Conservation (phyloP, 2,797 vertebrate genomes). For the Bufotes viridis region DNA sequence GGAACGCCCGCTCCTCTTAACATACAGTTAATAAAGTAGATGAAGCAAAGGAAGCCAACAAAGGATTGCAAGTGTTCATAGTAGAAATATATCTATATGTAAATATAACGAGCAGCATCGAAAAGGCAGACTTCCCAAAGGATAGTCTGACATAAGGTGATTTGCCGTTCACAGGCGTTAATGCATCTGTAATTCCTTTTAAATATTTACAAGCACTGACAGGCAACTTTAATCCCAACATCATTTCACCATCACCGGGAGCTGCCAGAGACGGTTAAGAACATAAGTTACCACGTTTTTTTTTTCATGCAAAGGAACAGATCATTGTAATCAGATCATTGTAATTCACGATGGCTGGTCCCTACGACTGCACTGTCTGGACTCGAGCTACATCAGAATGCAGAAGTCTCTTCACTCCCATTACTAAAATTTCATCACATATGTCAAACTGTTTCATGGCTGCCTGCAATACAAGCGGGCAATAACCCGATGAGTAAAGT, state of each 20-base stretch:
- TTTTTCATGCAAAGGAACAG: constrained; percentile 63
- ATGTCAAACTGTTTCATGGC: constrained; percentile 57
- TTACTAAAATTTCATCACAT: constrained; percentile 47
- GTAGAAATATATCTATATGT: constrained; percentile 14
- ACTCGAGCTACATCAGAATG: constrained; percentile 62
- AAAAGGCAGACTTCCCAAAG: neutral
- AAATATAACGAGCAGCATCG: constrained; percentile 13
- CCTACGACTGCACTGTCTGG: constrained; percentile 64
- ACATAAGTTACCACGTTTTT: constrained; percentile 63
- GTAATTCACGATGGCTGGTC: constrained; percentile 65
- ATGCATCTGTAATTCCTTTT: constrained; percentile 67
- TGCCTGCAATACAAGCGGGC: constrained; percentile 66
- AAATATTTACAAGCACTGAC: constrained; percentile 69
- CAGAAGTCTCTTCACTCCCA: constrained; percentile 65
- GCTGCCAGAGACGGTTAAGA: constrained; percentile 66
- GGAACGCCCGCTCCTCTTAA: neutral
- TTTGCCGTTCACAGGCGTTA: constrained; percentile 60
- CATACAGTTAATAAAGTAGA: neutral
- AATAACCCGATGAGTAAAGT: constrained; percentile 60
- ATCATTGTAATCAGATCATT: constrained; percentile 67
- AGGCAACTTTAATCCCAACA: constrained; percentile 40
- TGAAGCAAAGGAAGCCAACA: neutral
- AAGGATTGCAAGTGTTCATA: neutral
- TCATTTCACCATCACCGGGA: constrained; percentile 63
- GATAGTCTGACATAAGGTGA: neutral